A percentile compares a stretch with the other conserved stretches of the same genome.
Conservation (phyloP, 2,888 invertebrate species). For the Calliscelio sp. region DNA sequence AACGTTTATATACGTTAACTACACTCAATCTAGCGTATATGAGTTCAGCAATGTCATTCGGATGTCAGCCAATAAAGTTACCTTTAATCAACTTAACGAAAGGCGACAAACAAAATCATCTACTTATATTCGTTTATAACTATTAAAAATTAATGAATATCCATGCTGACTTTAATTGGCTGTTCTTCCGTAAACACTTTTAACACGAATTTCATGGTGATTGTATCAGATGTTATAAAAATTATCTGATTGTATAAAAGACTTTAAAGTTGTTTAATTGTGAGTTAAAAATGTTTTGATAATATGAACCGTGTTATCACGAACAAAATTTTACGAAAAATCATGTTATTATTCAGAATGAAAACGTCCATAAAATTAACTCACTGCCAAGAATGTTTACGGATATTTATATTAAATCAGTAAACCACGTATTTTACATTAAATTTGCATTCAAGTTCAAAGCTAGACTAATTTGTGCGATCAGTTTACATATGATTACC, state of each 20-base stretch:
- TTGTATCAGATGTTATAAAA: too few relatives aligned
- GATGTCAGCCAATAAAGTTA: constrained; percentile 38
- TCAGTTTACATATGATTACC: constrained; percentile 86
- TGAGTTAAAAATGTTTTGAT: background rate
- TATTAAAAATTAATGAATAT: too few relatives aligned
- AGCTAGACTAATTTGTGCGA: constrained; percentile 55
- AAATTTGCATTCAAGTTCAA: constrained; percentile 62
- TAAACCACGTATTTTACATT: constrained; percentile 47
- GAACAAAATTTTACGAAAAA: background rate
- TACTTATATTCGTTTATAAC: background rate
- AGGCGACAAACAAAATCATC: background rate
- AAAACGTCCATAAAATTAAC: constrained; percentile 27
- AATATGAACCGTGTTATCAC: background rate
- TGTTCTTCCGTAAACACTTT: background rate
- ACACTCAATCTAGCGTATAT: constrained; percentile 39
- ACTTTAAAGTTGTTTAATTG: too few relatives aligned
- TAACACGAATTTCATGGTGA: too few relatives aligned
- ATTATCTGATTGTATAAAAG: too few relatives aligned
- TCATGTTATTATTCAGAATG: constrained; percentile 10
- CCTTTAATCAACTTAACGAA: constrained; percentile 16
- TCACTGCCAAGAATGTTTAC: constrained; percentile 11
- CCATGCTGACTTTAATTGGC: background rate
- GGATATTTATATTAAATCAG: constrained; percentile 59
- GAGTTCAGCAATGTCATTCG: constrained; percentile 20
- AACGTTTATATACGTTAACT: constrained; percentile 46